Conservation (phyloP, 35 echinoderm and acorn worm genomes). For the Apostichopus californicus region DNA sequence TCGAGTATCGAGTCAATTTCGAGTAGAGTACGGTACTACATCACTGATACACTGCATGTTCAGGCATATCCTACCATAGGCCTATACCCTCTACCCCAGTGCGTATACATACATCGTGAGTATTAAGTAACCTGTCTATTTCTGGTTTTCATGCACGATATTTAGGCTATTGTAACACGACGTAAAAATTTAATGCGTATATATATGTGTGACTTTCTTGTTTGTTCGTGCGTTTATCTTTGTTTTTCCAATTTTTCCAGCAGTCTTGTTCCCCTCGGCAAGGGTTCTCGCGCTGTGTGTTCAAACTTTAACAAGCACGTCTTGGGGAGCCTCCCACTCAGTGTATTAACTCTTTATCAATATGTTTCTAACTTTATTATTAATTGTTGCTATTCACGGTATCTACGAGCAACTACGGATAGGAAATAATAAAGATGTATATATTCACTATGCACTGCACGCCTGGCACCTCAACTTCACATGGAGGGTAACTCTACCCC, state of each 20-base stretch:
- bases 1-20: too few relatives aligned
- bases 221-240: neutral
- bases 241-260: conserved; percentile 13
- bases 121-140: too few relatives aligned
- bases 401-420: neutral
- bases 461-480: neutral
- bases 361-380: neutral
- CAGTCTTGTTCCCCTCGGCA: conserved; percentile 10
- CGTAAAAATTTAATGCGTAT: neutral
- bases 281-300: conserved; percentile 18
- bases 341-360: neutral
- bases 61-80: too few relatives aligned
- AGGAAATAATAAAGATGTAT: neutral
- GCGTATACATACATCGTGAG: too few relatives aligned
- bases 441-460: neutral
- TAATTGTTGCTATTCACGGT: neutral
- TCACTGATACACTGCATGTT: too few relatives aligned
- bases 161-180: too few relatives aligned
- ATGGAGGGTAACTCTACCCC: neutral
- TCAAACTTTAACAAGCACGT: conserved; percentile 15
- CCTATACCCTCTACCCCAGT: neutral
- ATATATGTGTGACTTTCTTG: neutral
- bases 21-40: too few relatives aligned
- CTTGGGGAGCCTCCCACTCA: neutral
- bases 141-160: neutral